Evolutionary conservation across 1,140 invertebrate genomes (phyloP).

Genomic region (Drosophila pseudoobscura): DNA sequence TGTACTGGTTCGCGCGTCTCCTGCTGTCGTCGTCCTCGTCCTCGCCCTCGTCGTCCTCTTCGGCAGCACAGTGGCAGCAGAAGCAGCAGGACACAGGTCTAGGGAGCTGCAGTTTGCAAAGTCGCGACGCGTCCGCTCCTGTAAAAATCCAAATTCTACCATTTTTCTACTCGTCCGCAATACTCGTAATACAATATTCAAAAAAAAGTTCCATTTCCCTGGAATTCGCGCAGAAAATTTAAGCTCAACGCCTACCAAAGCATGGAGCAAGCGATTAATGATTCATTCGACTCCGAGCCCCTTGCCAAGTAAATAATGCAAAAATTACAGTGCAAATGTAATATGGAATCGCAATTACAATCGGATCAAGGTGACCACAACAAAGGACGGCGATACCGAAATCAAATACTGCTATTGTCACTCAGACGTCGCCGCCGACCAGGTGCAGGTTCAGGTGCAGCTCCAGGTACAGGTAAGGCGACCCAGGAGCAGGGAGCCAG

Average conservation of each 20-base stretch:
- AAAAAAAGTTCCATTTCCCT: constrained; percentile 1
- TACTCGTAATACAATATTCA: constrained; percentile 23
- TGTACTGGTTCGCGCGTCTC: constrained; percentile 71
- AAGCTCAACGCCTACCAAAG: constrained; percentile 53
- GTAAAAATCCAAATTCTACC: constrained; percentile 56
- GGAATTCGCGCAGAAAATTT: constrained; percentile 16
- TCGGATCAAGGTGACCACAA: constrained; percentile 54
- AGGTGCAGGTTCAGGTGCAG: constrained; percentile 1
- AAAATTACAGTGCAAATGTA: constrained; percentile 70
- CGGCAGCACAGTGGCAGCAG: constrained; percentile 40
- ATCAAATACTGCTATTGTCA: constrained; percentile 21
- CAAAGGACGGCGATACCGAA: constrained; percentile 5
- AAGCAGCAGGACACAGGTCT: constrained; percentile 36
- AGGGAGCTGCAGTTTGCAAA: constrained; percentile 62
- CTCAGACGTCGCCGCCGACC: constrained; percentile 23
- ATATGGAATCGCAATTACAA: constrained; percentile 51
- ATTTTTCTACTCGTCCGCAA: constrained; percentile 59
- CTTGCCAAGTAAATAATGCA: constrained; percentile 60
- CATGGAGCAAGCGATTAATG: constrained; percentile 49
- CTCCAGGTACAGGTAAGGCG: constrained; percentile 32
- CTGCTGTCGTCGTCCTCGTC: constrained; percentile 56
- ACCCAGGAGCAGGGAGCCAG: constrained; percentile 13
- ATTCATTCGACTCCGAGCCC: constrained; percentile 52
- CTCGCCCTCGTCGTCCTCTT: constrained; percentile 32
- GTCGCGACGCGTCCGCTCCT: constrained; percentile 50